Evolutionary conservation across 2,888 invertebrate genomes (phyloP).

Genomic region (Oligia latruncula): DNA sequence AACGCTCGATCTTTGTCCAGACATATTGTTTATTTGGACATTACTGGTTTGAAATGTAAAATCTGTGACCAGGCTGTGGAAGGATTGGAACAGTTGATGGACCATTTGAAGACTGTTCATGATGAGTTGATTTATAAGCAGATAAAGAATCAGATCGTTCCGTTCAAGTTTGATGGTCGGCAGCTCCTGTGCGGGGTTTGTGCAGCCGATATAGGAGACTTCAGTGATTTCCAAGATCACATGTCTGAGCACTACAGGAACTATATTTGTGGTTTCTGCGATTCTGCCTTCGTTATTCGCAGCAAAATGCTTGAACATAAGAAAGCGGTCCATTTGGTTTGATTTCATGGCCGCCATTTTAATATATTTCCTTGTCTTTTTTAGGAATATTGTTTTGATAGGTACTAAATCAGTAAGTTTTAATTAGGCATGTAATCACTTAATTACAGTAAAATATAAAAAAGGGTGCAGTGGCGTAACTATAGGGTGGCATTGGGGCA

Average conservation of each 20-base stretch:
- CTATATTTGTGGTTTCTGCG: constrained; percentile 81
- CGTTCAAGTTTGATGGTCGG: constrained; percentile 69
- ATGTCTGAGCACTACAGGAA: constrained; percentile 83
- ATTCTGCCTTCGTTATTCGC: constrained; percentile 73
- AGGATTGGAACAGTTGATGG: constrained; percentile 74
- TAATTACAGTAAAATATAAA: not conserved
- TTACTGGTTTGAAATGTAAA: constrained; percentile 76
- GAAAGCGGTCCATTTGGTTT: constrained; percentile 74
- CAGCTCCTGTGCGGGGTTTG: constrained; percentile 73
- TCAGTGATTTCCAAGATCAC: constrained; percentile 78
- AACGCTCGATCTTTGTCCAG: constrained; percentile 73
- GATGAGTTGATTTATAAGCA: constrained; percentile 76
- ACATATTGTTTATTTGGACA: constrained; percentile 80
- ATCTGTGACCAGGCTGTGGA: constrained; percentile 72
- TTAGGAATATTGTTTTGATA: not conserved
- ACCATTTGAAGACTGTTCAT: constrained; percentile 77
- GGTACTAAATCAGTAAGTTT: not conserved
- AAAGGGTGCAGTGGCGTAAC: too few species aligned
- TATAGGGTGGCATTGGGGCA: too few species aligned
- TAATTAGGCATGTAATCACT: not conserved
- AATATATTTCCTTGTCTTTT: not conserved
- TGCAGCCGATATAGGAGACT: constrained; percentile 64
- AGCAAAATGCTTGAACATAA: constrained; percentile 77
- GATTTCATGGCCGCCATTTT: not conserved
- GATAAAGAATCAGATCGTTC: constrained; percentile 81